phyloP scores from a whole-genome alignment of 2,888 invertebrate species.

The Sinotaia quadrata region DNA sequence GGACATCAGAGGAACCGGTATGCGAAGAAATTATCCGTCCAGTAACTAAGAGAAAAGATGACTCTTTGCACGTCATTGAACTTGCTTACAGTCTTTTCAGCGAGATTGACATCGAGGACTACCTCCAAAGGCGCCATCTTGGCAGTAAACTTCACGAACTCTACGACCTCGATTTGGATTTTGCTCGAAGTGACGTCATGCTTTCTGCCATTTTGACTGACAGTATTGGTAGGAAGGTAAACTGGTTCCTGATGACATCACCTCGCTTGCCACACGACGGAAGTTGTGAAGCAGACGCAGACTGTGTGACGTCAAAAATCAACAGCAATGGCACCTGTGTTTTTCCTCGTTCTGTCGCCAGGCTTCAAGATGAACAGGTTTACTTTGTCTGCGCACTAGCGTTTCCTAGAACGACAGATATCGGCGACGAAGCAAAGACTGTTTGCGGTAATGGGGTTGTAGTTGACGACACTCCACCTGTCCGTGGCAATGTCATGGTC shows the following conservation, averaged over 20 bases:
- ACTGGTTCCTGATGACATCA: constrained; percentile 16
- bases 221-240: constrained; percentile 4
- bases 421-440: too few relatives aligned
- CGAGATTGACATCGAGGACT: not conserved
- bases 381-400: constrained; percentile 8
- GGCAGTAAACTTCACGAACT: constrained; percentile 15
- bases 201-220: constrained; percentile 18
- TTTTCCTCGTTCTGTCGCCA: constrained; percentile 2
- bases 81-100: not conserved
- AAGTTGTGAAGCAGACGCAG: constrained; percentile 4
- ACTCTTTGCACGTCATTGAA: constrained; percentile 16
- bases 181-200: constrained; percentile 7
- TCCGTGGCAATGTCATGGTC: constrained; percentile 5
- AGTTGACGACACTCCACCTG: constrained; percentile 16
- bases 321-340: not conserved
- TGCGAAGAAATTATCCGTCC: not conserved
- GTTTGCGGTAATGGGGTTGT: constrained; percentile 19
- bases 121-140: not conserved
- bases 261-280: not conserved
- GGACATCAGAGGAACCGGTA: not conserved
- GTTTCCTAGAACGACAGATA: too few relatives aligned
- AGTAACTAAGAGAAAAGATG: not conserved
- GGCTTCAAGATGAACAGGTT: not conserved
- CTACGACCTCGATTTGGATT: constrained; percentile 23
- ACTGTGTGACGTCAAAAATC: constrained; percentile 10